phyloP scores from a whole-genome alignment of 2,113 vertebrate genomes.

The Platichthys stellatus region DNA sequence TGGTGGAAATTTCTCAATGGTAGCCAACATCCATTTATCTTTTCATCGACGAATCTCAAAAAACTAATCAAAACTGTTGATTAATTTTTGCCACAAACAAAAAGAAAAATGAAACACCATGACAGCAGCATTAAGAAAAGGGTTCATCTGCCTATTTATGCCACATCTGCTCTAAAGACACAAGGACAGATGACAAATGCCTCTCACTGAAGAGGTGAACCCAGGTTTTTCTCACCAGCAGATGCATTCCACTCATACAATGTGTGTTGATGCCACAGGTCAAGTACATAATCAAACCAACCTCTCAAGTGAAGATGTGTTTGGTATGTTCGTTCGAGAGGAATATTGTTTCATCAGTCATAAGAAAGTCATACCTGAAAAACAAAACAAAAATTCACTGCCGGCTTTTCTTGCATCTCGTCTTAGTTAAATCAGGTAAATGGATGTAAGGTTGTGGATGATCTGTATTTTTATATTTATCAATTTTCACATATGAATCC shows the following conservation, averaged over 20 bases:
- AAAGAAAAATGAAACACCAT: background rate
- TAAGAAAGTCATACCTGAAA: background rate
- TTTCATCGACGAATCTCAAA: background rate
- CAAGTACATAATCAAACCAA: background rate
- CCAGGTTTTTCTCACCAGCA: too few relatives aligned
- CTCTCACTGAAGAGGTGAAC: background rate
- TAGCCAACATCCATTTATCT: background rate
- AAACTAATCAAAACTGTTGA: background rate
- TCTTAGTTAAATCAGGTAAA: background rate
- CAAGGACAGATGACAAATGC: background rate
- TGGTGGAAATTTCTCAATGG: too few relatives aligned
- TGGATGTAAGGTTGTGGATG: too few relatives aligned
- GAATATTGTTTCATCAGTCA: background rate
- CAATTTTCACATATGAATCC: too few relatives aligned
- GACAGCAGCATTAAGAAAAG: background rate
- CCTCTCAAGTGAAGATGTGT: background rate
- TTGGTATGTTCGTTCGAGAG: background rate
- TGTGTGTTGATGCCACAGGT: background rate
- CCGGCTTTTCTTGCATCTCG: background rate
- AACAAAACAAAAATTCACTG: background rate
- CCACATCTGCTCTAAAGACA: background rate
- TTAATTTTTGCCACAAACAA: background rate
- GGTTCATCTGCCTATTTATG: background rate
- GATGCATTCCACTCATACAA: background rate
- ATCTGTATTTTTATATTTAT: too few relatives aligned